Conservation (phyloP, 2,113 vertebrate genomes). For the Cnemophilus loriae region DNA sequence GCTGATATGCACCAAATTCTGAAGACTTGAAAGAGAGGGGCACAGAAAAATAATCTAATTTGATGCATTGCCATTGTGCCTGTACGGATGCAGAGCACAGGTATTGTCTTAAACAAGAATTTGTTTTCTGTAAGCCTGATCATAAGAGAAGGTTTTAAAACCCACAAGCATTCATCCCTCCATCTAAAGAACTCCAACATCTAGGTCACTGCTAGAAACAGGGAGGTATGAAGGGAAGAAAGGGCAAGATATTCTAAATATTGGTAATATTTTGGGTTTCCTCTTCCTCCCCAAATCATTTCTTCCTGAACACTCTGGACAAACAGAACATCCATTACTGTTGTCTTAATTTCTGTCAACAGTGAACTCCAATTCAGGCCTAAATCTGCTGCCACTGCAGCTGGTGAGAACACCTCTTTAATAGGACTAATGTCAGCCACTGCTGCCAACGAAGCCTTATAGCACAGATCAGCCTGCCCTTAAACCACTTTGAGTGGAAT, state of each 20-base stretch:
- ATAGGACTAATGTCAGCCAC: rapidly evolving
- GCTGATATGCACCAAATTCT: background rate
- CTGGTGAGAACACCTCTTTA: background rate
- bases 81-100: background rate
- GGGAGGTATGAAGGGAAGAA: background rate
- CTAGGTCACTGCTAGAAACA: background rate
- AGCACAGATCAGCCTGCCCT: background rate
- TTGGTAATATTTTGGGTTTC: background rate
- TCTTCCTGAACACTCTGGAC: background rate
- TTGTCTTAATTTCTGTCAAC: background rate
- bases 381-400: background rate
- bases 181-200: background rate
- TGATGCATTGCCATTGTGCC: background rate
- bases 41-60: background rate
- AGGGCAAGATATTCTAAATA: background rate
- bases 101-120: background rate
- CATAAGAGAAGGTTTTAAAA: background rate
- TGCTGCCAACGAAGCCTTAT: background rate
- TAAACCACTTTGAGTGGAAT: background rate
- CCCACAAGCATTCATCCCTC: background rate
- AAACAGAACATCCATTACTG: background rate
- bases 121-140: background rate
- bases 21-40: background rate
- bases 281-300: background rate
- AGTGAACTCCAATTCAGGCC: background rate